Percentiles rank a stretch among this genome's conserved stretches.
Evolutionary conservation across 2,888 invertebrate genomes (phyloP).

Genomic region (Latheticus oryzae): DNA sequence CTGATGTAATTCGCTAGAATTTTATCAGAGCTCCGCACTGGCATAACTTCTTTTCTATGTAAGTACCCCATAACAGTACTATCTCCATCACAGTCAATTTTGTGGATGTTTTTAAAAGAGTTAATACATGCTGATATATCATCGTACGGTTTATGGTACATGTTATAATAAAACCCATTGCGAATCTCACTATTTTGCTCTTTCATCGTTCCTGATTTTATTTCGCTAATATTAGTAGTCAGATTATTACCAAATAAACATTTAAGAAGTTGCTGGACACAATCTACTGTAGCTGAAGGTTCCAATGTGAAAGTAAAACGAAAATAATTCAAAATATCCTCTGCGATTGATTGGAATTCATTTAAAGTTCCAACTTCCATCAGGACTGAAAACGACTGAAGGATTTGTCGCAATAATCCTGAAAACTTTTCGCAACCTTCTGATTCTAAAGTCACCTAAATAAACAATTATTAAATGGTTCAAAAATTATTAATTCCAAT

Average conservation of each 20-base stretch:
- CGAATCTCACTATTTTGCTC: slow-evolving; percentile 38
- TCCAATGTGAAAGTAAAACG: slow-evolving; percentile 78
- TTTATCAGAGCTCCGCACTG: slow-evolving; percentile 68
- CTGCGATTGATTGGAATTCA: slow-evolving; percentile 80
- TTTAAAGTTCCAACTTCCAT: slow-evolving; percentile 76
- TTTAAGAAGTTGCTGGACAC: slow-evolving; percentile 82
- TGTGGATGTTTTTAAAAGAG: slow-evolving; percentile 57
- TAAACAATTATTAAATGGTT: slow-evolving; percentile 29
- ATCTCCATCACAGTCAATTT: slow-evolving; percentile 61
- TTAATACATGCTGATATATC: slow-evolving; percentile 57
- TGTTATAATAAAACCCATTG: slow-evolving; percentile 62
- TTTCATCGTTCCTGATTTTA: slow-evolving; percentile 46
- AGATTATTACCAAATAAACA: slow-evolving; percentile 83
- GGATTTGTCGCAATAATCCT: slow-evolving; percentile 72
- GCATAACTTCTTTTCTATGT: slow-evolving; percentile 62
- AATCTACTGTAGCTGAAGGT: slow-evolving; percentile 76
- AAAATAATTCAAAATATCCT: slow-evolving; percentile 83
- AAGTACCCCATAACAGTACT: slow-evolving; percentile 63
- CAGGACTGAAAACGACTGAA: slow-evolving; percentile 76
- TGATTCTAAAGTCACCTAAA: slow-evolving; percentile 81
- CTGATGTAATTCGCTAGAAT: slow-evolving; percentile 84
- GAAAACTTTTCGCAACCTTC: slow-evolving; percentile 81
- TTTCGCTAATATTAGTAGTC: slow-evolving; percentile 64
- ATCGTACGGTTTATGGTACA: slow-evolving; percentile 62
- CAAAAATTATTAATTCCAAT: slow-evolving; percentile 31